phyloP scores from a whole-genome alignment of 2,113 vertebrate genomes.

The Origma solitaria region DNA sequence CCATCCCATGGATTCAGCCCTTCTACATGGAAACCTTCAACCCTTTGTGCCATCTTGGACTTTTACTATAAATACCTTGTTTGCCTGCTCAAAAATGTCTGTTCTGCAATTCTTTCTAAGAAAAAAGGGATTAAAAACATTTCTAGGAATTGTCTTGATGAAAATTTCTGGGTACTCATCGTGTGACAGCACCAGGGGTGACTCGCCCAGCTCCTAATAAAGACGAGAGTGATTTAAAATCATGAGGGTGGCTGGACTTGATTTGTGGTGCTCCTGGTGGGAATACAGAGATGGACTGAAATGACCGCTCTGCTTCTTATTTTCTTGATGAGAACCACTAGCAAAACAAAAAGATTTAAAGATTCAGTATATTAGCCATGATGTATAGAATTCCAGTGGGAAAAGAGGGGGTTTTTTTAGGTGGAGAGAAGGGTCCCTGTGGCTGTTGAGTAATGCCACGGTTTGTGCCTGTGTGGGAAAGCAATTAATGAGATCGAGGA shows the following conservation, averaged over 20 bases:
- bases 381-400: rapidly evolving
- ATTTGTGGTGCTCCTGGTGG: not conserved
- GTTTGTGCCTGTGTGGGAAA: not conserved
- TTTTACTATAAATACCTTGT: not conserved
- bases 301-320: not conserved
- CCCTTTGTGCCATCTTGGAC: not conserved
- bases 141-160: not conserved
- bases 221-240: not conserved
- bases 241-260: not conserved
- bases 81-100: not conserved
- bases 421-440: not conserved
- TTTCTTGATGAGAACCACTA: not conserved
- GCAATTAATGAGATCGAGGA: not conserved
- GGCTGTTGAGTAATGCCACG: not conserved
- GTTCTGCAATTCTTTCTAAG: not conserved
- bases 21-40: not conserved
- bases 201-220: not conserved
- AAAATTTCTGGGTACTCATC: not conserved
- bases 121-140: not conserved
- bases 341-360: not conserved
- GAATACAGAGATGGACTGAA: not conserved
- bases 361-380: rapidly evolving
- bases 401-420: not conserved
- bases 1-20: not conserved
- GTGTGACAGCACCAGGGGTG: not conserved